phyloP scores from a whole-genome alignment of 2,797 vertebrate species.

The Xenentodon cancila region DNA sequence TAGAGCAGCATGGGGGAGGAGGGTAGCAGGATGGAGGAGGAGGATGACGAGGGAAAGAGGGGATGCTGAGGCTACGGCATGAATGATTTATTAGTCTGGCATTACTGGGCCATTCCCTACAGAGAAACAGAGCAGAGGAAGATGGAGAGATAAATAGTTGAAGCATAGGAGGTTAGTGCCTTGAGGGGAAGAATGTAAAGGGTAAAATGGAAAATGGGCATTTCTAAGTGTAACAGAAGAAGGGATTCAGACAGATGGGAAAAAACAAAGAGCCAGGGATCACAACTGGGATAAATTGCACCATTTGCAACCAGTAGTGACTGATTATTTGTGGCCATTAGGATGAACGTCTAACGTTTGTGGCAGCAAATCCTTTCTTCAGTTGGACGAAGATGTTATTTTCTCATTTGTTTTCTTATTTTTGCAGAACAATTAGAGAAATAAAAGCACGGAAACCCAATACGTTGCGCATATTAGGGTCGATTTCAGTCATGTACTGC shows the following conservation, averaged over 20 bases:
- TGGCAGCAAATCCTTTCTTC: not conserved
- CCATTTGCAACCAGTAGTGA: not conserved
- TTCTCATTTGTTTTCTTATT: not conserved
- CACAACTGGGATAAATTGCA: slow-evolving; percentile 35
- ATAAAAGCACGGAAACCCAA: not conserved
- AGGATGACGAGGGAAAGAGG: slow-evolving; percentile 13
- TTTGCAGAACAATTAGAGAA: not conserved
- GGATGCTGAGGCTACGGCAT: slow-evolving; percentile 58
- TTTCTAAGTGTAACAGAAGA: slow-evolving; percentile 27
- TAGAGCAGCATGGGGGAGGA: slow-evolving; percentile 58
- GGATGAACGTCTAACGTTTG: slow-evolving; percentile 6
- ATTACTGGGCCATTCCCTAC: slow-evolving; percentile 79
- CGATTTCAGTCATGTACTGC: not conserved
- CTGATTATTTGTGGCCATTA: not conserved
- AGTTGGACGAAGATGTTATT: not conserved
- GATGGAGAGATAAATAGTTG: slow-evolving; percentile 71
- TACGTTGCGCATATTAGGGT: not conserved
- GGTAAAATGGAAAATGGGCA: slow-evolving; percentile 26
- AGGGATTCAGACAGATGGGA: slow-evolving; percentile 19
- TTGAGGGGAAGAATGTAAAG: slow-evolving; percentile 41
- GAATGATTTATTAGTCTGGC: slow-evolving; percentile 85
- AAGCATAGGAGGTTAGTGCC: slow-evolving; percentile 41
- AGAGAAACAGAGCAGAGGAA: slow-evolving; percentile 57
- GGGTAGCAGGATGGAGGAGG: slow-evolving; percentile 52
- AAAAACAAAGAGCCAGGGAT: slow-evolving; percentile 44